Evolutionary conservation across 2,113 vertebrate species (phyloP).

Genomic region (Saccopteryx leptura): DNA sequence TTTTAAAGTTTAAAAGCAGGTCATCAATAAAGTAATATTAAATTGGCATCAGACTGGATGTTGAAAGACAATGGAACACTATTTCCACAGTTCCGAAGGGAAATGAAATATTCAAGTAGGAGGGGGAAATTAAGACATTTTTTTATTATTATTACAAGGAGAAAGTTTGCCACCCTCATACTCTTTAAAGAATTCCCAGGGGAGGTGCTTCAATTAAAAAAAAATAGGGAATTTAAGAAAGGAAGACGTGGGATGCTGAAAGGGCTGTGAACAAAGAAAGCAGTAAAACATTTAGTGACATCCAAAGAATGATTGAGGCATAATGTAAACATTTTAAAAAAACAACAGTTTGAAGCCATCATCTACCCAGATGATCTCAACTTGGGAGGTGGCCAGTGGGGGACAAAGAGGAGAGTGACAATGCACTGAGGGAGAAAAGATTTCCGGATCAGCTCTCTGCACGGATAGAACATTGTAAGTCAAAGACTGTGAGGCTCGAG

Average conservation of each 20-base stretch:
- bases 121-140: neutral
- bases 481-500: neutral
- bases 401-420: neutral
- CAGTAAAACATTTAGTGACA: neutral
- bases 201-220: neutral
- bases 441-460: neutral
- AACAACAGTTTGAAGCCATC: slow-evolving; percentile 15
- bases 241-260: neutral
- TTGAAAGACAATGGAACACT: slow-evolving; percentile 49
- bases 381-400: neutral
- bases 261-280: slow-evolving; percentile 24
- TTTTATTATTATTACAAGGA: slow-evolving; percentile 36
- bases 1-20: neutral
- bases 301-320: slow-evolving; percentile 2
- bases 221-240: slow-evolving; percentile 1
- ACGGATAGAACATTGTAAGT: neutral
- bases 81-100: slow-evolving; percentile 29
- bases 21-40: slow-evolving; percentile 44
- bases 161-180: slow-evolving; percentile 43
- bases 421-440: neutral
- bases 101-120: slow-evolving; percentile 60
- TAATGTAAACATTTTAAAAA: slow-evolving; percentile 55
- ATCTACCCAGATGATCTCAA: slow-evolving; percentile 57
- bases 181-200: slow-evolving; percentile 65
- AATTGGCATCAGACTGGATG: neutral